Base-by-base conservation (phyloP, 2,888 invertebrate species). In the Branchinecta sandiegonensis region DNA sequence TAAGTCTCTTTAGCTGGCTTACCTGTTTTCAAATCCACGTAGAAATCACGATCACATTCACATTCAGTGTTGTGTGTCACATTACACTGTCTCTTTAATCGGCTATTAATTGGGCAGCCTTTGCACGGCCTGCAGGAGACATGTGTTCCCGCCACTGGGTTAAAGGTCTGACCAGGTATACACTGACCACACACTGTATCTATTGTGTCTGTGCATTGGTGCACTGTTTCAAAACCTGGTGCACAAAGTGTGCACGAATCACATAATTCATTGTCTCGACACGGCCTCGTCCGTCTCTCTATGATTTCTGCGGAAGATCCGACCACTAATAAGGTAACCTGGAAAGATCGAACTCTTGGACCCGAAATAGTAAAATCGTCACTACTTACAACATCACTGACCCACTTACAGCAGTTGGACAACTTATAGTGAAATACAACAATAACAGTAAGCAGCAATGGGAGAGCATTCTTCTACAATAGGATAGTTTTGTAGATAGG, bases 51-150 rank as follows among this genome's bases (percentile, higher is more conserved):
- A 37, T 75, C 73, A 65, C 77, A 77, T 70, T 72, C 73, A 71
- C 77, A 77, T 48, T 73, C 69, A 2, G 75, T 74, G 71, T 77
- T 74, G 66, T 75, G 75, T 6, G 76, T 76, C 12, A 67, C 69
- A 70, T 75, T 77, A 69, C 77, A 77, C 47, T 71, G 70, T 12
- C 70, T 70, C 47, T 72, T 68, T 47, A 74, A 70, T 65, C 72
- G 73, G 6, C 74, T 72, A 65, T 74, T 72, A 47, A 71, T 72
- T 8, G 72, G 72, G 70, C 77, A 77, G 13, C 70, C 70, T 50
- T 72, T 71, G 71, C 76, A 76, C 8, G 69, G 68, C 65, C 69
- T 70, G 69, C 76, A 76, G 8, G 70, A 66, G 46, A 71, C 70
- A 11, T 71, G 69, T 67, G 72, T 72, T 65, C 73, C 72, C 47